Base-by-base conservation (phyloP, 2,888 invertebrate species). In the Exephanes ischioxanthus region DNA sequence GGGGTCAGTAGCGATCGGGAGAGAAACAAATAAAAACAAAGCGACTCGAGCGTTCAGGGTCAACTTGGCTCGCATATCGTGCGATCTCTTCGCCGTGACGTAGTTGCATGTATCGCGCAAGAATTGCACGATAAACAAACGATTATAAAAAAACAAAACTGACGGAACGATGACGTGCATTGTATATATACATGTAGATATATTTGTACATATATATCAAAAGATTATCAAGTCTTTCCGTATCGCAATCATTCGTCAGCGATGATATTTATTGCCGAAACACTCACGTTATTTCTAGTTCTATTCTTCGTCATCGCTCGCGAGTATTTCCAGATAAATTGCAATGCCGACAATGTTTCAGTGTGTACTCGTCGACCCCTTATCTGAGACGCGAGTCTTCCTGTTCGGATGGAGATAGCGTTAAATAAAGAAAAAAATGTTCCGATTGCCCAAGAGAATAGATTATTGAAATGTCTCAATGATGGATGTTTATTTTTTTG, bases 71-170 rank as follows among this genome's bases (percentile, higher is more conserved):
- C 58, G 9, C 41, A 71, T 48, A 55, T 55, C 73, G n/a, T 48
- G 48, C 66, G 37, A 80, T 30, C 9, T 16, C 53, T 83, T 79
- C 70, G 22, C 66, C 83, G 80, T 80, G 85, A 83, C 85, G 85
- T 67, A 84, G 30, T 53, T 75, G 68, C 37, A 45, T 72, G 14
- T 72, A 72, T 51, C 66, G 53, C 2, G n/a, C 9, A 61, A n/a
- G 33, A 61, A 33, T 61, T 33, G 30, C 16, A 61, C 30, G 11
- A 30, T 30, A 61, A 72, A 45, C 61, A 48, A 67, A 45, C 33
- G 33, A 78, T 58, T 9, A 30, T 16, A 26, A 5, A 30, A 16
- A 61, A 61, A 33, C 30, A 61, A 30, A 41, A 68, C 67, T 58
- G 19, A 58, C 58, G 11, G 26, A 19, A 19, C 53, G 33, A 61